These are phyloP conservation scores for Drosophila suzukii DNA, from an alignment of 1,140 invertebrate species.

Conservation along the genomic window DNA sequence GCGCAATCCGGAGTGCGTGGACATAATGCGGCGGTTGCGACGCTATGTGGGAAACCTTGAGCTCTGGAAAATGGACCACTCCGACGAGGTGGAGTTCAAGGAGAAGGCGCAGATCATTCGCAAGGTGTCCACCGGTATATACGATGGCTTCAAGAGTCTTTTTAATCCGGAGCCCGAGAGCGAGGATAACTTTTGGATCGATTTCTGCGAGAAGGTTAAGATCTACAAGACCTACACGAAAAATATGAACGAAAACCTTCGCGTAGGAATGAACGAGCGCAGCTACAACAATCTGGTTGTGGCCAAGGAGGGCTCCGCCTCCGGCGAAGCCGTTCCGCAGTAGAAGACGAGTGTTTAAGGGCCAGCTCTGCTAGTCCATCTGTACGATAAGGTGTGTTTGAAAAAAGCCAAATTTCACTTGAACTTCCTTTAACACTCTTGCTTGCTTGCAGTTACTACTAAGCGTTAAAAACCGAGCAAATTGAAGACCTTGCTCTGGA, in stretches of 20 bases:
- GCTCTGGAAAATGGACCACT: conserved; percentile 89
- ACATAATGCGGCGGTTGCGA: conserved; percentile 89
- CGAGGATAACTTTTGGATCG: conserved; percentile 86
- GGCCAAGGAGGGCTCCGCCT: conserved; percentile 23
- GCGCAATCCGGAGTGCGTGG: conserved; percentile 93
- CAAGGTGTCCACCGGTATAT: conserved; percentile 88
- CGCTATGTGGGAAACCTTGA: conserved; percentile 90
- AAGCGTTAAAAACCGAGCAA: conserved; percentile 21
- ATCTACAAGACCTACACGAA: conserved; percentile 87
- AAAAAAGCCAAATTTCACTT: background rate
- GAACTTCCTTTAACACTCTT: background rate
- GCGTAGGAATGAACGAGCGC: conserved; percentile 85
- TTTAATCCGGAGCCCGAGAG: conserved; percentile 61
- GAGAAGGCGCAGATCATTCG: conserved; percentile 88
- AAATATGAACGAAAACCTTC: conserved; percentile 86
- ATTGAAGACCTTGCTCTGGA: conserved; percentile 7
- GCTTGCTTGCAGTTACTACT: conserved; percentile 24
- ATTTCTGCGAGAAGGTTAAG: conserved; percentile 86
- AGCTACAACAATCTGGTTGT: conserved; percentile 57
- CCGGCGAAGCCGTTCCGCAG: conserved; percentile 5
- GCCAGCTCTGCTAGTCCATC: background rate
- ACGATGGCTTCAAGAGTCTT: conserved; percentile 86
- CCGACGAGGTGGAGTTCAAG: conserved; percentile 87
- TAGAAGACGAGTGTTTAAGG: conserved; percentile 13
- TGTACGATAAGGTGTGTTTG: conserved; percentile 6